A percentile compares a stretch with the other conserved stretches of the same genome.
phyloP scores from a whole-genome alignment of 1,140 invertebrate species.

The Holcopasites calliopsidis region DNA sequence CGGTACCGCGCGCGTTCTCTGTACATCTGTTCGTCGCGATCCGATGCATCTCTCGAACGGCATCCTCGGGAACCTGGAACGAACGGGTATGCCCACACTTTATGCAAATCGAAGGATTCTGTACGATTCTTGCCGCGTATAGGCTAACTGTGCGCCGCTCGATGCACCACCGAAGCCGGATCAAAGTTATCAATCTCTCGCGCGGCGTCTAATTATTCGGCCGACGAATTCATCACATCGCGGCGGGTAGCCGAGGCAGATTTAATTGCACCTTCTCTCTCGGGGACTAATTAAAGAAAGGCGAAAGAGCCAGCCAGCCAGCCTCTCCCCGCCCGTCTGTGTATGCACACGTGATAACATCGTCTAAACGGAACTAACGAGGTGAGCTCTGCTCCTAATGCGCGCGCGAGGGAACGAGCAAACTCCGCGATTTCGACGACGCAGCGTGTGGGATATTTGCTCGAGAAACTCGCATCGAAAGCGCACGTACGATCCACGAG shows the following conservation, averaged over 20 bases:
- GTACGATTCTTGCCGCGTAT: conserved; percentile 16
- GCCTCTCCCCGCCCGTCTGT: not conserved
- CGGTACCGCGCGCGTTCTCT: conserved; percentile 41
- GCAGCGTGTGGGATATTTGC: not conserved
- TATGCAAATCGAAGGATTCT: conserved; percentile 52
- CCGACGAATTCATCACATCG: conserved; percentile 40
- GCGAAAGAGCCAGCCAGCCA: not conserved
- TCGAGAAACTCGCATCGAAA: not conserved
- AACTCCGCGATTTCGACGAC: not conserved
- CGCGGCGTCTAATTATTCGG: conserved; percentile 34
- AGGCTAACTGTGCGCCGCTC: conserved; percentile 8
- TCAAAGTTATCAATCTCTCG: conserved; percentile 35
- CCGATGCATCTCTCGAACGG: conserved; percentile 6
- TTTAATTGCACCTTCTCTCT: conserved; percentile 39
- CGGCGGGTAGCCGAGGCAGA: conserved; percentile 8
- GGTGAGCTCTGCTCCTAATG: conserved; percentile 46
- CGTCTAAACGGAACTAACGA: conserved; percentile 65
- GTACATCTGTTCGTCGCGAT: conserved; percentile 49
- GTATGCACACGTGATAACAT: conserved; percentile 20
- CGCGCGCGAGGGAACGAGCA: not conserved
- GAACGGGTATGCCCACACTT: conserved; percentile 48
- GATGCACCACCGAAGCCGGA: not conserved
- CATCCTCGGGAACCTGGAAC: not conserved
- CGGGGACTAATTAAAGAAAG: conserved; percentile 47
- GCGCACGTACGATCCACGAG: not conserved